Evolutionary conservation across 64 coral and sea anemone species (phyloP).

Genomic region (Trachythela sp.): DNA sequence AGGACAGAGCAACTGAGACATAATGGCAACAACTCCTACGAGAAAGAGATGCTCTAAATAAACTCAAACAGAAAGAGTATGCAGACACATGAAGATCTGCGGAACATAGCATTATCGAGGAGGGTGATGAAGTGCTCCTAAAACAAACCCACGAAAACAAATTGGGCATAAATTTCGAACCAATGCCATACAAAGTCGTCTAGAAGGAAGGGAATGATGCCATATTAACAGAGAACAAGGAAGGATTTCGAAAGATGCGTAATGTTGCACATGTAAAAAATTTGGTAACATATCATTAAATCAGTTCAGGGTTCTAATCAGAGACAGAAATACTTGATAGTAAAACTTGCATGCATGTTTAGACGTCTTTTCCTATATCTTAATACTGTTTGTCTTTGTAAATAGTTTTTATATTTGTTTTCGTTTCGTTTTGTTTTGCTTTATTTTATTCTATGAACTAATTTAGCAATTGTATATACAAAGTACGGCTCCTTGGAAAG

Average conservation of each 20-base stretch:
- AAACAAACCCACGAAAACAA: constrained; percentile 52
- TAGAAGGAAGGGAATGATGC: constrained; percentile 53
- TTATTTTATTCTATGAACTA: no score
- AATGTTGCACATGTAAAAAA: constrained; percentile 55
- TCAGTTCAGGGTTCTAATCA: no score
- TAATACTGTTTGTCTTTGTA: no score
- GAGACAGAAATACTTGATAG: no score
- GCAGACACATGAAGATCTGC: constrained; percentile 39
- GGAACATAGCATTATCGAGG: constrained; percentile 26
- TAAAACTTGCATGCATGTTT: no score
- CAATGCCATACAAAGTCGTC: constrained; percentile 40
- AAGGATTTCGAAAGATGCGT: constrained; percentile 57
- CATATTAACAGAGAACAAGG: constrained; percentile 5
- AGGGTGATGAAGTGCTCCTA: constrained; percentile 43
- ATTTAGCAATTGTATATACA: no score
- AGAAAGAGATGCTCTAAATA: constrained; percentile 48
- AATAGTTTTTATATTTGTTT: no score
- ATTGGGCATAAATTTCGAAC: constrained; percentile 38
- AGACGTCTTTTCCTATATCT: no score
- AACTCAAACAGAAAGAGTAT: constrained; percentile 53
- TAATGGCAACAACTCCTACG: constrained; percentile 43
- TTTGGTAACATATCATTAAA: no score
- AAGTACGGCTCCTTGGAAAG: no score
- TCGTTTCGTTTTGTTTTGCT: no score
- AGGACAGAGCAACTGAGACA: constrained; percentile 38